phyloP scores from a whole-genome alignment of 2,113 vertebrate genomes.

The Felis chaus region DNA sequence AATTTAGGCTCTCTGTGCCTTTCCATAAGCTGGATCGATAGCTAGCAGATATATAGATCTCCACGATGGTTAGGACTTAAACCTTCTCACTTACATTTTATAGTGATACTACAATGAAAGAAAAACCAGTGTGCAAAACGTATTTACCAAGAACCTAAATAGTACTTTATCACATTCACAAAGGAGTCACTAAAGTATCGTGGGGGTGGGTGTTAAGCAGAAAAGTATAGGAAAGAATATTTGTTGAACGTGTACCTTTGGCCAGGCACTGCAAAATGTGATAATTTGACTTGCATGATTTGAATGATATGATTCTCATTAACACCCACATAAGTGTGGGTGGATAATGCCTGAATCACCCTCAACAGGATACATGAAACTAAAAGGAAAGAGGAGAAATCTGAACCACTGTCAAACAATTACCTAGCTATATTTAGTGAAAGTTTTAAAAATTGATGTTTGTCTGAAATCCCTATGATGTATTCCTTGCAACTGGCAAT shows the following conservation, averaged over 20 bases:
- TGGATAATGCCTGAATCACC: background rate
- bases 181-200: background rate
- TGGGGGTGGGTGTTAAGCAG: background rate
- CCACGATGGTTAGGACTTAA: constrained; percentile 25
- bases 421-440: background rate
- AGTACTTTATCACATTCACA: background rate
- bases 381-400: constrained; percentile 2
- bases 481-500: background rate
- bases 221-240: background rate
- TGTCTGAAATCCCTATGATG: background rate
- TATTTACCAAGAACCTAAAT: background rate
- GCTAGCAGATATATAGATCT: constrained; percentile 59
- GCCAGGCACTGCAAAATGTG: background rate
- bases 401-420: background rate
- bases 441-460: background rate
- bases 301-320: background rate
- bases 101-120: background rate
- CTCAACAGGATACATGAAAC: background rate
- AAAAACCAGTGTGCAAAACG: background rate
- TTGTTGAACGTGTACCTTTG: background rate
- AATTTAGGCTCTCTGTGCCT: constrained; percentile 51
- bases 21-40: constrained; percentile 66
- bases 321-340: background rate
- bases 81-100: background rate
- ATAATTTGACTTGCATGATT: background rate